Percentiles rank a stretch among this genome's conserved stretches.
Conservation (phyloP, 2,113 vertebrate species). For the Ceuthmochares aereus region DNA sequence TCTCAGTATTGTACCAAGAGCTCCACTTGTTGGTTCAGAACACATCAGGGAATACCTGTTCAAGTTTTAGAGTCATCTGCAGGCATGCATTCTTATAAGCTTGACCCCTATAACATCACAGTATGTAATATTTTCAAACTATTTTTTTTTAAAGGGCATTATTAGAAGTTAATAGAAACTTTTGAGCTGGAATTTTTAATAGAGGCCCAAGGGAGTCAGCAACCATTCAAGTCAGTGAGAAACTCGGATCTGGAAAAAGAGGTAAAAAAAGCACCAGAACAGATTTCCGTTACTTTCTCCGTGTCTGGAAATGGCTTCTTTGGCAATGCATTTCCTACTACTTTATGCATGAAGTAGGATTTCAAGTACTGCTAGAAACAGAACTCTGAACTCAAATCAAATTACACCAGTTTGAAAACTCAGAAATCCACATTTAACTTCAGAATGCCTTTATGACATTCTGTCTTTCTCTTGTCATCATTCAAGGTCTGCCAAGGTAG, state of each 20-base stretch:
- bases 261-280: not conserved
- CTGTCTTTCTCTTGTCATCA: not conserved
- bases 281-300: not conserved
- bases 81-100: not conserved
- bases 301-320: not conserved
- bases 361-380: not conserved
- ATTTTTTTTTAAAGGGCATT: not conserved
- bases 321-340: not conserved
- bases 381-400: not conserved
- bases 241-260: not conserved
- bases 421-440: not conserved
- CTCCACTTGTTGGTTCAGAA: not conserved
- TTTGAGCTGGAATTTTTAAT: not conserved
- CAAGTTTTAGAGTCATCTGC: not conserved
- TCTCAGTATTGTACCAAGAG: not conserved
- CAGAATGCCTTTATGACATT: fast-evolving
- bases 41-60: not conserved
- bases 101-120: not conserved
- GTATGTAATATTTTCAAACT: not conserved
- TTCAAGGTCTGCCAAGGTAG: not conserved
- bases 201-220: not conserved
- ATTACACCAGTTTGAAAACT: not conserved
- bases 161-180: not conserved
- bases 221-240: not conserved
- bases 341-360: not conserved